These are phyloP conservation scores for Fragum sueziense DNA, from an alignment of 2,888 invertebrate species.

Conservation along the genomic window DNA sequence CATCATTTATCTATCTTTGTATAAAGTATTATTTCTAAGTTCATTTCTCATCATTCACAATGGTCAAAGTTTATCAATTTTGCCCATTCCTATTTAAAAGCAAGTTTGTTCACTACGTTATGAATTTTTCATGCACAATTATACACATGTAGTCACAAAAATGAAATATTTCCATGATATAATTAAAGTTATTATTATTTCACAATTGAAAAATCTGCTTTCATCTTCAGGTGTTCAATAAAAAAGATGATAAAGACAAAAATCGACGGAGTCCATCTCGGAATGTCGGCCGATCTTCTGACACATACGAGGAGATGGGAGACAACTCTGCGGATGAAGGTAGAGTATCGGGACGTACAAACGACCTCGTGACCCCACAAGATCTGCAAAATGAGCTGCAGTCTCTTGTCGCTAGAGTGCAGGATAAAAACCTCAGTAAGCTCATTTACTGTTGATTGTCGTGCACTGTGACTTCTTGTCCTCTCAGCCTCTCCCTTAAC, in stretches of 20 bases:
- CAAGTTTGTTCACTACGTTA: too few relatives aligned
- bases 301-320: not conserved
- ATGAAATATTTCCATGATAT: too few relatives aligned
- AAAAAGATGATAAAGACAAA: slow-evolving; percentile 53
- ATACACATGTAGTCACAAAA: too few relatives aligned
- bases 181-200: too few relatives aligned
- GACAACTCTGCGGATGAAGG: slow-evolving; percentile 47
- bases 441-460: slow-evolving; percentile 29
- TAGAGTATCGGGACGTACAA: slow-evolving; percentile 41
- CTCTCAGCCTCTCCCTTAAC: not conserved
- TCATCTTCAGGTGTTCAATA: slow-evolving; percentile 55
- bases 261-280: slow-evolving; percentile 28
- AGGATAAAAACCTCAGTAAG: slow-evolving; percentile 78
- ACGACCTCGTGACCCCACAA: slow-evolving; percentile 43
- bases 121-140: too few relatives aligned
- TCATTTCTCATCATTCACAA: too few relatives aligned
- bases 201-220: too few relatives aligned
- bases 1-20: too few relatives aligned
- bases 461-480: slow-evolving; percentile 5
- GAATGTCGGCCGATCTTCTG: not conserved
- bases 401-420: slow-evolving; percentile 68
- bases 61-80: too few relatives aligned
- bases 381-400: slow-evolving; percentile 75
- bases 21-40: too few relatives aligned
- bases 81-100: too few relatives aligned